A percentile compares a stretch with the other conserved stretches of the same genome.
These are phyloP conservation scores for Pangasius macronema DNA, from an alignment of 2,797 vertebrate genomes.

Conservation along the genomic window DNA sequence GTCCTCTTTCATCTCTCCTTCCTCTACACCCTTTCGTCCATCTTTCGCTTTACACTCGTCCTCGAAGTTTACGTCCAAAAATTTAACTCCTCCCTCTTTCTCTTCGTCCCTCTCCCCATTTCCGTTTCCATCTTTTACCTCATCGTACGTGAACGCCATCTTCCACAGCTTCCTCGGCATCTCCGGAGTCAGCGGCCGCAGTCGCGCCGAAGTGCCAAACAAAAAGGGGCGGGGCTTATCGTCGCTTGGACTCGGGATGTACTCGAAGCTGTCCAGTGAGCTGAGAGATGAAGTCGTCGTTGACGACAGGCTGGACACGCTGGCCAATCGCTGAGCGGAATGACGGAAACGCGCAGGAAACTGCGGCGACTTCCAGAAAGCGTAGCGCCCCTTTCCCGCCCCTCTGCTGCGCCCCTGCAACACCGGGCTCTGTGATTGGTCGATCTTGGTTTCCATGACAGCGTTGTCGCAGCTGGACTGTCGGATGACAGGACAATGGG, in stretches of 20 bases:
- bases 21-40: neutral
- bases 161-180: conserved; percentile 66
- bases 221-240: conserved; percentile 66
- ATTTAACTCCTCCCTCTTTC: neutral
- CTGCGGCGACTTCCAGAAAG: conserved; percentile 64
- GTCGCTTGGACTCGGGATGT: conserved; percentile 68
- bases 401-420: neutral
- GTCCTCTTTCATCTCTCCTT: neutral
- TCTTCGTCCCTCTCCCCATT: neutral
- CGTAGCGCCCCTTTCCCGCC: conserved; percentile 47
- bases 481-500: conserved; percentile 69
- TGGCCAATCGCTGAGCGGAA: conserved; percentile 67
- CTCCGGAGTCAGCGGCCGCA: conserved; percentile 67
- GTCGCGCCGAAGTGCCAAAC: conserved; percentile 69
- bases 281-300: conserved; percentile 77
- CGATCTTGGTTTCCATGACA: conserved; percentile 61
- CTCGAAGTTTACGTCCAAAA: neutral
- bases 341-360: conserved; percentile 60
- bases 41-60: neutral
- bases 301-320: conserved; percentile 76
- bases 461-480: conserved; percentile 76
- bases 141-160: conserved; percentile 57
- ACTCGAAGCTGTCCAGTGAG: conserved; percentile 76
- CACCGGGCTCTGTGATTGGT: conserved; percentile 60
- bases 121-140: neutral